Evolutionary conservation across 2,113 vertebrate genomes (phyloP).

Genomic region (Garra rufa): DNA sequence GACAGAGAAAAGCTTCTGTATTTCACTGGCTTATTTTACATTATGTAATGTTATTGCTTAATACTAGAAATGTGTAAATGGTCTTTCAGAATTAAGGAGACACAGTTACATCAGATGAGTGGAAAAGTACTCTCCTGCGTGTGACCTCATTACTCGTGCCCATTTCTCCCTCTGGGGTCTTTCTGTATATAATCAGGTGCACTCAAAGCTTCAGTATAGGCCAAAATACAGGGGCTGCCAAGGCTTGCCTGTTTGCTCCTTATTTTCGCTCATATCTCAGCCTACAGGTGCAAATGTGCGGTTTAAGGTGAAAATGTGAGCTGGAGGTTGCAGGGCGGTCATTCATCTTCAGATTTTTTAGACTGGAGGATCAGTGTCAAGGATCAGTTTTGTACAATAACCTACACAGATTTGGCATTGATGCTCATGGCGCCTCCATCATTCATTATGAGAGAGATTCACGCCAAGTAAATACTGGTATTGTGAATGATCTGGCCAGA

Average conservation of each 20-base stretch:
- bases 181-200: constrained; percentile 63
- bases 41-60: constrained; percentile 4
- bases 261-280: constrained; percentile 32
- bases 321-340: constrained; percentile 6
- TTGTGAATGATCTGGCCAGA: constrained; percentile 51
- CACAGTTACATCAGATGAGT: constrained; percentile 44
- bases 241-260: constrained; percentile 37
- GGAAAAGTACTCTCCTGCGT: constrained; percentile 65
- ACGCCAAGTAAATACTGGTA: constrained; percentile 39
- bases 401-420: background rate
- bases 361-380: background rate
- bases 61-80: background rate
- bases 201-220: constrained; percentile 27
- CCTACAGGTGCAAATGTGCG: constrained; percentile 24
- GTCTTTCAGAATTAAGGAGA: constrained; percentile 2
- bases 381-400: background rate
- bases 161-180: constrained; percentile 54
- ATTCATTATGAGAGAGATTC: constrained; percentile 36
- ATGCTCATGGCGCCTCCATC: background rate
- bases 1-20: background rate
- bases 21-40: background rate
- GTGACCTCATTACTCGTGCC: constrained; percentile 44
- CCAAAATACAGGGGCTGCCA: constrained; percentile 39
- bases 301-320: background rate
- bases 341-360: background rate